Evolutionary conservation across 2,113 vertebrate species (phyloP), one percentile per base, ranked within the genome.

Genomic region (Oncorhynchus mykiss): DNA sequence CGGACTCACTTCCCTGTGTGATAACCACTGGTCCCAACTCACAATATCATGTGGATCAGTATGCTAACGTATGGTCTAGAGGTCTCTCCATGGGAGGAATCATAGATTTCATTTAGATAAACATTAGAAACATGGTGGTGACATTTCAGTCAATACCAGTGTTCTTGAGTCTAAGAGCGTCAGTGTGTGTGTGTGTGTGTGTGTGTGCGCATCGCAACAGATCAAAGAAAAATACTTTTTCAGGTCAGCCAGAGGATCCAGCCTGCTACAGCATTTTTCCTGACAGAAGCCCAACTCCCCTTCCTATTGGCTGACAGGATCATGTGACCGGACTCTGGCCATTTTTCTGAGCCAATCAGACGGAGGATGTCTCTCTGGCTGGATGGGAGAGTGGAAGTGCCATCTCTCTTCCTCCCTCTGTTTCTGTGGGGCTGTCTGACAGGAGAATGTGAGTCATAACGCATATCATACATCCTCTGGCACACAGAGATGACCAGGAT

Each of bases 281-380:
- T 27, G 77, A 73, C 68, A 62, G 72, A 45, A 79, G 77, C 76
- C 39, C 31, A 74, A 80, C 74, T 73, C 18, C 22, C 57, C 62
- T 70, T 81, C 59, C 81, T 66, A 92, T 91, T 92, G 91, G 91
- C 72, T 73, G 48, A 45, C 67, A 9, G 22, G 76, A 80, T 87
- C 90, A 92, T 62, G 86, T 93, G 90, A 91, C 82, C 76, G 74
- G 45, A 85, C 90, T 91, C 90, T 91, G 91, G 85, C 91, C 88
- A 91, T 91, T 89, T 83, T 79, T 84, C 76, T 79, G 81, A 80
- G 73, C 89, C 91, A 91, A 91, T 91, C 78, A 85, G 87, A 78
- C 6, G 73, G 75, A 68, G 86, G 78, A 85, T 70, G 80, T 54
- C 80, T 84, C 72, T 74, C 73, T 75, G 20, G 39, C 49, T 77